Evolutionary conservation across 2,888 invertebrate genomes (phyloP).

Genomic region (Lobophora halterata): DNA sequence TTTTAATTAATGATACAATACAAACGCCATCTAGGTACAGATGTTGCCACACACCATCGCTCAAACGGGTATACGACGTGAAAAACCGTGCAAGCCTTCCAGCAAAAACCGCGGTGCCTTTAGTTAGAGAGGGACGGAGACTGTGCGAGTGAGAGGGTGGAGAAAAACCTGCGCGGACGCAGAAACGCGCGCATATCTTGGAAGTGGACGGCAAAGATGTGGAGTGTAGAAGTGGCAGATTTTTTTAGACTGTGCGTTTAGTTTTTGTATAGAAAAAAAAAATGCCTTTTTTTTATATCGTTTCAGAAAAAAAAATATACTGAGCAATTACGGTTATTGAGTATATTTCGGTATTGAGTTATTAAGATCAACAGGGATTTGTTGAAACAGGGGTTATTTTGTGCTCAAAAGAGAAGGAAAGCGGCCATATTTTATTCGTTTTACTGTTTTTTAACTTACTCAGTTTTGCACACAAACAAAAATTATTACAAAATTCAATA

Average conservation of each 20-base stretch:
- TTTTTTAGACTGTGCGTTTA: background rate
- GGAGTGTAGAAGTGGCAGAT: slow-evolving; percentile 22
- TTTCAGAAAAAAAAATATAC: too few relatives aligned
- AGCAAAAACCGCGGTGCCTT: slow-evolving; percentile 65
- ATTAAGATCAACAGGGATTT: too few relatives aligned
- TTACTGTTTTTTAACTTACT: too few relatives aligned
- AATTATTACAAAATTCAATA: too few relatives aligned
- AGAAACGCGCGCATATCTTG: slow-evolving; percentile 62
- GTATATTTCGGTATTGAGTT: too few relatives aligned
- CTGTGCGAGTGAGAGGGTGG: slow-evolving; percentile 38
- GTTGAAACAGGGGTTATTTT: too few relatives aligned
- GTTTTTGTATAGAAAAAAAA: background rate
- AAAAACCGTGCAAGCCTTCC: slow-evolving; percentile 37
- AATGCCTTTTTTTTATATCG: background rate
- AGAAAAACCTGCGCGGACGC: slow-evolving; percentile 62
- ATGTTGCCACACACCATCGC: background rate
- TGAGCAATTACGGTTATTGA: too few relatives aligned
- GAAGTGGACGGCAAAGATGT: slow-evolving; percentile 49
- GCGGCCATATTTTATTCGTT: too few relatives aligned
- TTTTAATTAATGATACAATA: too few relatives aligned
- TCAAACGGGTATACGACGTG: slow-evolving; percentile 35
- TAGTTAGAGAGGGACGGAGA: slow-evolving; percentile 52
- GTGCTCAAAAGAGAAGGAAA: too few relatives aligned
- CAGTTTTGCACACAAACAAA: too few relatives aligned
- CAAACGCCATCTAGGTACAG: too few relatives aligned